Evolutionary conservation across 23 tunicate species (phyloP).

Genomic region (Oikopleura albicans): DNA sequence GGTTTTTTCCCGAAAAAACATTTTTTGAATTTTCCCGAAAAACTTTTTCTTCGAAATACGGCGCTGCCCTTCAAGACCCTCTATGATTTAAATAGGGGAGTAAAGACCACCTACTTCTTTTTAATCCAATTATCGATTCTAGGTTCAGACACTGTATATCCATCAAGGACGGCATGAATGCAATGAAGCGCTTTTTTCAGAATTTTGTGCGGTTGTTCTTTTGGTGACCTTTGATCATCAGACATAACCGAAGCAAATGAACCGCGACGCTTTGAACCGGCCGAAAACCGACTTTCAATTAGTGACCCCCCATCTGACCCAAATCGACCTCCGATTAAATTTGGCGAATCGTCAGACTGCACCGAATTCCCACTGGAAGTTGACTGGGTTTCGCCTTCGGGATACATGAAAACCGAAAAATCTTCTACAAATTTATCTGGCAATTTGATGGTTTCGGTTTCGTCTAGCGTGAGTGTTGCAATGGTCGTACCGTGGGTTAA

Average conservation of each 20-base stretch:
- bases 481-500: constrained; percentile 52
- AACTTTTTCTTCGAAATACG: too few species aligned
- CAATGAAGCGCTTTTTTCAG: background rate
- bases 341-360: background rate
- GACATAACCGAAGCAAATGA: background rate
- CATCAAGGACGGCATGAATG: background rate
- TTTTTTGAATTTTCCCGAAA: too few species aligned
- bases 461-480: constrained; percentile 28
- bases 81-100: too few species aligned
- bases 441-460: background rate
- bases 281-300: background rate
- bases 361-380: too few species aligned
- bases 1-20: too few species aligned
- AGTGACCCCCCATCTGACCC: background rate
- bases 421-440: background rate
- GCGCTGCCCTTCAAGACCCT: too few species aligned
- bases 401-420: too few species aligned
- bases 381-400: background rate
- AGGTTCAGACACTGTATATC: background rate
- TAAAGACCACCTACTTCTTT: background rate
- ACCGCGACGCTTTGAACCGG: background rate
- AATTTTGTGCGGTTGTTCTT: background rate
- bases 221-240: background rate
- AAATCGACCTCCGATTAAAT: background rate
- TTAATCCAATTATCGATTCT: background rate